Base-by-base conservation (phyloP, 2,888 invertebrate genomes). In the Leucania comma region DNA sequence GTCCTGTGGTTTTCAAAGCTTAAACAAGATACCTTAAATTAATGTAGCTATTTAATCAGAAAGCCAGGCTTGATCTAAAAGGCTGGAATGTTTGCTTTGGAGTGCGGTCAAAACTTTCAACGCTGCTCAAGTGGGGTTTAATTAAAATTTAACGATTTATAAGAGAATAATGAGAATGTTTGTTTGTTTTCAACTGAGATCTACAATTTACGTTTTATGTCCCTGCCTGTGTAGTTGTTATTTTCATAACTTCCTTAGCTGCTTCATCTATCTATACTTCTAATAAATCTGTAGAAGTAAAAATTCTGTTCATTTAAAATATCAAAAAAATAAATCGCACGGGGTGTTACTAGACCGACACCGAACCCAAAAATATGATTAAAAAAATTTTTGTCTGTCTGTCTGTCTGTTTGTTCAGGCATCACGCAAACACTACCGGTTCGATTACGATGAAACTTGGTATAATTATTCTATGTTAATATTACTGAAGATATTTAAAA, bases 21-120 rank as follows among this genome's bases (percentile, higher is more conserved):
- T 24, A 17, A 29, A 10, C 17, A 53, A 12, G 38, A 12, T 67
- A 14, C 24, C n/a, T 51, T 51, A 22, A 22, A 38, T 20, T 17
- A 42, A 42, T 6, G 82, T 84, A 1, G 83, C 87, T 0, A 84
- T 87, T 5, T 83, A 87, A 50, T 17, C 12, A 38, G 3, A 26
- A 9, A 61, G 26, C 14, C 14, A 57, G 17, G n/a, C 9, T 22
- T 17, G 22, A 26, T 50, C 4, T 5, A 17, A 57, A 57, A 50
- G 38, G 38, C 22, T 14, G 20, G 14, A 14, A 29, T 54, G 20
- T 50, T 69, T 26, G 14, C 46, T 26, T 26, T 48, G 17, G 54
- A 48, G 26, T 35, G 50, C 3, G 68, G 42, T 57, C 38, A 20
- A 20, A 70, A 38, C 46, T 63, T 26, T 22, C 9, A 42, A 32